Base-by-base conservation (phyloP, 2,888 invertebrate species). In the Athalia cordata region DNA sequence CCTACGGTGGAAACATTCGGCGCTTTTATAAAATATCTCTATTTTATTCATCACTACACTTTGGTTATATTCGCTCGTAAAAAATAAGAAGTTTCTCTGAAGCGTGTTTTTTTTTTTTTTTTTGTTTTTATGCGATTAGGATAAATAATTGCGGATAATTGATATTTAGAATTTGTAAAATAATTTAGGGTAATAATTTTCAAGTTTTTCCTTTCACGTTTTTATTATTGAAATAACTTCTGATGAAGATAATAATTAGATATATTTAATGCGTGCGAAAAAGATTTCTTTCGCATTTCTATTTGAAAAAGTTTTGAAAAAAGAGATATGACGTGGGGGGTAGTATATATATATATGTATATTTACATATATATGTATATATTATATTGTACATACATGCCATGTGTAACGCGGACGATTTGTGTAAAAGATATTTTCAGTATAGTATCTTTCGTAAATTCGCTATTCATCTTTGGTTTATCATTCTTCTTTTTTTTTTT, bases 371-470 rank as follows among this genome's bases (percentile, higher is more conserved):
- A 65, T 43, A 43, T 55, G 43, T 50, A 67, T 8, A 52, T 55
- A 68, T 68, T 43, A 55, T 15, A 68, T 68, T 68, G 55, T 68
- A 68, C 55, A 68, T 52, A 52, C 5, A 43, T 68, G 11, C n/a
- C 45, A 59, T 15, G 45, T 72, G 59, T 13, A 45, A 59, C 72
- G 29, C 45, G 59, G 59, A 72, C 72, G 45, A 3, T 29, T 29
- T 29, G 29, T 45, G 29, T 47, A 13, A 59, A 57, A 59, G 13
- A 57, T 49, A 49, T 47, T 11, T 29, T 29, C 29, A 29, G 29
- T 47, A 59, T 47, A 59, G 13, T 59, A 72, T 59, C 47, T n/a
- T 7, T 15, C 8, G 43, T 6, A 11, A 5, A 5, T 43, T 8
- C 45, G 29, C 43, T 29, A 5, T 29, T 11, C 6, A 68, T 68